These are phyloP conservation scores for Ophiothrix spiculata DNA, from an alignment of 35 echinoderm and acorn worm genomes.

Conservation along the genomic window DNA sequence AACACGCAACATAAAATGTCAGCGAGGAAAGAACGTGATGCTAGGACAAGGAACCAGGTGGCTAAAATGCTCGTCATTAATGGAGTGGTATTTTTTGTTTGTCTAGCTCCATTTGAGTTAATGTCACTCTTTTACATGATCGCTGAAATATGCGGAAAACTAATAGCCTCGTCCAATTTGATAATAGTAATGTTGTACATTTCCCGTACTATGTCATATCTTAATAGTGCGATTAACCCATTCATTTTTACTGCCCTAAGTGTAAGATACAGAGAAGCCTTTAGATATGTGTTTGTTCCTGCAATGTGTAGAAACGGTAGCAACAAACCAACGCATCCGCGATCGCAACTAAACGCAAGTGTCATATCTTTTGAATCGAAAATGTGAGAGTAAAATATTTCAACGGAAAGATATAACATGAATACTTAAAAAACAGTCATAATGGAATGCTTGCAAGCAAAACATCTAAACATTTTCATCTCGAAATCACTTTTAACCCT, in stretches of 20 bases:
- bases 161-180: not conserved
- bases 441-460: too few relatives aligned
- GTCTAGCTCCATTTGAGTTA: constrained; percentile 56
- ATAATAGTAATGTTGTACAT: constrained; percentile 34
- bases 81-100: constrained; percentile 39
- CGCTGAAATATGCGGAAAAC: constrained; percentile 7
- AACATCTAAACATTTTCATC: too few relatives aligned
- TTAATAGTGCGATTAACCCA: constrained; percentile 63
- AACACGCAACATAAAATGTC: constrained; percentile 34
- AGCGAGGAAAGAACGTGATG: constrained; percentile 5
- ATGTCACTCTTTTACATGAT: constrained; percentile 50
- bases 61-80: constrained; percentile 61
- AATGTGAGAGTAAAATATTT: too few relatives aligned
- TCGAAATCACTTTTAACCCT: too few relatives aligned
- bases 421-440: too few relatives aligned
- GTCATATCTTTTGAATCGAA: too few relatives aligned
- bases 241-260: constrained; percentile 57
- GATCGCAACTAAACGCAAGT: too few relatives aligned
- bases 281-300: constrained; percentile 38
- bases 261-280: constrained; percentile 54
- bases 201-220: constrained; percentile 32
- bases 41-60: constrained; percentile 36
- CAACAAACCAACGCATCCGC: too few relatives aligned
- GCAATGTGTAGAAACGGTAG: constrained; percentile 36
- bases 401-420: too few relatives aligned